Percentiles rank a stretch among this genome's conserved stretches.
Conservation (phyloP, 1,140 invertebrate genomes). For the Coptotermes formosanus region DNA sequence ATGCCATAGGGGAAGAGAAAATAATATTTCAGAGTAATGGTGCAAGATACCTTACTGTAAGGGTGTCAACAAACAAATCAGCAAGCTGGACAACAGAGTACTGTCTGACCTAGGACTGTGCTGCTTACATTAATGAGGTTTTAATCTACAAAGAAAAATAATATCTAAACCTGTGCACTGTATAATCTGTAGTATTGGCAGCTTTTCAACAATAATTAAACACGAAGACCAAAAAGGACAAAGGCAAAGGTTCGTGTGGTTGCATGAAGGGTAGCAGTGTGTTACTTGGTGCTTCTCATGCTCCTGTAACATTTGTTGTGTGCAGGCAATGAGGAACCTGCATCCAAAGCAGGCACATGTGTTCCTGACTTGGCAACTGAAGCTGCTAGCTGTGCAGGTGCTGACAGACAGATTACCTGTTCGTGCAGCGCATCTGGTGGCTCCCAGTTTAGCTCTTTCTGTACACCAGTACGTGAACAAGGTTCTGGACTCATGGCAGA, state of each 20-base stretch:
- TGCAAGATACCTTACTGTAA: no score
- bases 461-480: slow-evolving; percentile 56
- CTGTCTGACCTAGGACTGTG: no score
- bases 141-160: no score
- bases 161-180: neutral
- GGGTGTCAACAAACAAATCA: no score
- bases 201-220: slow-evolving; percentile 27
- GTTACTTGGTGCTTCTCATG: slow-evolving; percentile 25
- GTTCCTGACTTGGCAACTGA: slow-evolving; percentile 65
- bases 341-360: slow-evolving; percentile 49
- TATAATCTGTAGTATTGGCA: slow-evolving; percentile 25
- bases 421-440: slow-evolving; percentile 43
- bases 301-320: slow-evolving; percentile 32
- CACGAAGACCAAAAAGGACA: neutral
- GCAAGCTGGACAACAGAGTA: no score
- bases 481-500: slow-evolving; percentile 58
- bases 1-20: no score
- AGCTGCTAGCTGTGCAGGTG: slow-evolving; percentile 55
- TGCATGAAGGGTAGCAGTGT: slow-evolving; percentile 34
- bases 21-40: no score
- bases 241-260: neutral
- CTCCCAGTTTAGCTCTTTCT: slow-evolving; percentile 52
- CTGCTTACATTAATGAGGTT: no score
- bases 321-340: slow-evolving; percentile 52
- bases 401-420: slow-evolving; percentile 47